Evolutionary conservation across 2,888 invertebrate genomes (phyloP), one percentile per base, ranked within the genome.

Genomic region (Escarpia spicata): DNA sequence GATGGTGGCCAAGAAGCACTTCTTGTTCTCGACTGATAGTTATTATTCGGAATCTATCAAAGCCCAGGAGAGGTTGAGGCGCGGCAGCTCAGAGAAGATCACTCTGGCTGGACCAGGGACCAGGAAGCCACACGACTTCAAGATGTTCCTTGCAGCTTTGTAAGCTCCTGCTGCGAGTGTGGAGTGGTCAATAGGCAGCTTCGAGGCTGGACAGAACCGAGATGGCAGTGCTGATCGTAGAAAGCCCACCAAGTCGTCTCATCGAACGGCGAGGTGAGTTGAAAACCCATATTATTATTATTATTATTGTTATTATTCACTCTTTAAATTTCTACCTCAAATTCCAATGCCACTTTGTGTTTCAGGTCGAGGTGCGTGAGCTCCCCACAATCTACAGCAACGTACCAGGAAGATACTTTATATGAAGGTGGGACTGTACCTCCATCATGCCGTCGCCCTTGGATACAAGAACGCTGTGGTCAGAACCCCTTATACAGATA

Each of bases 1-100:
- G n/a, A 92, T 93, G 93, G 91, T 92, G 90, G 90, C 93, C 26
- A 93, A 93, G 90, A 93, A 92, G 90, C 92, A 93, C 91, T 93
- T 93, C 91, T 90, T 93, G 10, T 92, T 93, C 60, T 92, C 91
- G 19, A 93, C 91, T 60, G 93, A 93, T 60, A 58, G 91, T 44
- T 93, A 93, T 52, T 91, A 93, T 90, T 60, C 92, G 8, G 92
- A 60, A 3, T 93, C 93, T 15, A 92, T 92, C 58, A 93, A 93
- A 58, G 75, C 92, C 91, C 91, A 92, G 91, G 93, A 93, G 93
- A 91, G 93, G 89, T 60, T 91, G 91, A 26, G 92, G 43, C 92
- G 91, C 43, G 92, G 93, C 8, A 90, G 90, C 91, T n/a, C n/a
- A n/a, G n/a, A n/a, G n/a, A n/a, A n/a, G n/a, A n/a, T n/a, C n/a